Evolutionary conservation across 2,113 vertebrate genomes (phyloP).

Genomic region (Neodontobutis hainanensis): DNA sequence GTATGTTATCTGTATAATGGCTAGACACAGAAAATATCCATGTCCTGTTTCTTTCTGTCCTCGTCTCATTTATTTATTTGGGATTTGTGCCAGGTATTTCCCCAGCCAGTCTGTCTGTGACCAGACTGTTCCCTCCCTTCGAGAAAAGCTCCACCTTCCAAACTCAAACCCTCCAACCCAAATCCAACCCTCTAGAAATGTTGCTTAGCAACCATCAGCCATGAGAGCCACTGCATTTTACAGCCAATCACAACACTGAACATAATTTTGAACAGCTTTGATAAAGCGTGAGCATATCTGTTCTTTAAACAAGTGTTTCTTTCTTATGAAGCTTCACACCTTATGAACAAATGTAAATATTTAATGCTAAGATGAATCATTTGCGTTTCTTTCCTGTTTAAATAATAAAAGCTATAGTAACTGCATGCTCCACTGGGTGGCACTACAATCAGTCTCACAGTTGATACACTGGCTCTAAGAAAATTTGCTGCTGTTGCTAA

Average conservation of each 20-base stretch:
- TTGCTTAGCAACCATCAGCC: slow-evolving; percentile 75
- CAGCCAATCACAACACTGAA: slow-evolving; percentile 62
- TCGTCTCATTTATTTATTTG: slow-evolving; percentile 71
- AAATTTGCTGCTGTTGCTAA: slow-evolving; percentile 75
- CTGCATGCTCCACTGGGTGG: slow-evolving; percentile 65
- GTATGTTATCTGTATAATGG: slow-evolving; percentile 29
- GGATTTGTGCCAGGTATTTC: slow-evolving; percentile 79
- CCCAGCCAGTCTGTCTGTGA: slow-evolving; percentile 66
- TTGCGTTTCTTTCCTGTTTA: slow-evolving; percentile 4
- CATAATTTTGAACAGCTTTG: slow-evolving; percentile 60
- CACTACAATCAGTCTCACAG: slow-evolving; percentile 56
- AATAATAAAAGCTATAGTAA: not conserved
- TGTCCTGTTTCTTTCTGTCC: slow-evolving; percentile 20
- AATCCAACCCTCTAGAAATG: slow-evolving; percentile 39
- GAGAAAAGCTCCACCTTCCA: slow-evolving; percentile 20
- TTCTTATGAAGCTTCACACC: not conserved
- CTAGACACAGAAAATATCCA: slow-evolving; percentile 39
- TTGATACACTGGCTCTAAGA: slow-evolving; percentile 48
- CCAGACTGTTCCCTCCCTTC: slow-evolving; percentile 55
- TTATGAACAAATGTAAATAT: not conserved
- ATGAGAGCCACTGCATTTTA: slow-evolving; percentile 54
- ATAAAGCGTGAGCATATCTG: slow-evolving; percentile 21
- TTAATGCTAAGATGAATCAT: no score
- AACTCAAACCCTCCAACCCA: slow-evolving; percentile 28
- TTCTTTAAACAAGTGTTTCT: not conserved